Evolutionary conservation across 2,888 invertebrate species (phyloP).

Genomic region (Liopterus haemorrhoidalis): DNA sequence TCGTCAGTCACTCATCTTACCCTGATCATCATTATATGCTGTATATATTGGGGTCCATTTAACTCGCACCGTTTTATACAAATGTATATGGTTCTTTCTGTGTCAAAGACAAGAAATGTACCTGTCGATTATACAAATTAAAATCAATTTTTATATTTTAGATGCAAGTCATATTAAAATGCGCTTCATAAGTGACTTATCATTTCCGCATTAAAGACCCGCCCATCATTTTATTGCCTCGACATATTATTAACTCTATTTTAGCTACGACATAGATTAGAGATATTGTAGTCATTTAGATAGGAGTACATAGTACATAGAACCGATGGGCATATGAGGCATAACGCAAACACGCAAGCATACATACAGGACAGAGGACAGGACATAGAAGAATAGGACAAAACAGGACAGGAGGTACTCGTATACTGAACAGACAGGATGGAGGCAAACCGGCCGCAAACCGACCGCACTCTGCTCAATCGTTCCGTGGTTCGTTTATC

Average conservation of each 20-base stretch:
- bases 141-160: slow-evolving; percentile 24
- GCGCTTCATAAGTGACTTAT: slow-evolving; percentile 23
- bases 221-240: slow-evolving; percentile 23
- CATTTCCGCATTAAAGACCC: slow-evolving; percentile 20
- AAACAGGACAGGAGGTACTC: no score
- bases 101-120: slow-evolving; percentile 40
- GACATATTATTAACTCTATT: slow-evolving; percentile 38
- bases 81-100: slow-evolving; percentile 40
- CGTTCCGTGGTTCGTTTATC: no score
- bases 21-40: slow-evolving; percentile 26
- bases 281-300: no score
- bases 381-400: no score
- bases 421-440: no score
- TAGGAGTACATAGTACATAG: no score
- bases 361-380: no score
- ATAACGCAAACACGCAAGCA: no score
- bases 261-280: slow-evolving; percentile 42
- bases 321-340: no score
- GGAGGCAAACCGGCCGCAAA: no score
- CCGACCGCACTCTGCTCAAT: no score
- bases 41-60: slow-evolving; percentile 46
- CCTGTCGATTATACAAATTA: slow-evolving; percentile 34
- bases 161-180: slow-evolving; percentile 22
- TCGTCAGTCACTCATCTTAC: background rate
- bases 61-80: slow-evolving; percentile 43